Evolutionary conservation across 2,888 invertebrate species (phyloP), one percentile per base, ranked within the genome.

Genomic region (Folsomia manolachei): DNA sequence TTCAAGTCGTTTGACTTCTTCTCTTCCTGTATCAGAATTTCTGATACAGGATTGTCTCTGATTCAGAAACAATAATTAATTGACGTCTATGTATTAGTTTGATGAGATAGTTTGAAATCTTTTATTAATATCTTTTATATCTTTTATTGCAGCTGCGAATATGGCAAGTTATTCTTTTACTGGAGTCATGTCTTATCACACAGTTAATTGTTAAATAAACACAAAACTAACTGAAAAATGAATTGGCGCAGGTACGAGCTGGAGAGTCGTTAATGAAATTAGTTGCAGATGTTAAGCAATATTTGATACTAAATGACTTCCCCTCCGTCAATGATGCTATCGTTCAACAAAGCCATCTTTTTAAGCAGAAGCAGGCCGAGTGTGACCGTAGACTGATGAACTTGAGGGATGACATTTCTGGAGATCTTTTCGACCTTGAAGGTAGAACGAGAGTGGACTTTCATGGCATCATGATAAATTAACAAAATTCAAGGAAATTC

Each of bases 281-380:
- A 27, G 96, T 97, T 0, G 95, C 97, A 0, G 97, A 98, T 83
- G 94, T 99, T 76, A 98, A 98, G 83, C 97, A 99, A 83, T 99
- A 97, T 84, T 86, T 98, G 62, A 97, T 98, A 82, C 87, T 99
- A 23, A 98, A 98, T 84, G 98, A 99, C 85, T 99, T 99, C 83
- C 96, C 96, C 62, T 96, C 97, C 1, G 95, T 98, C 0, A 98
- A 98, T 84, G 96, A 97, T 83, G 94, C 97, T 0, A 97, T 98
- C 77, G 91, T 93, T n/a, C 91, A 93, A 80, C 96, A 95, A 83
- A 94, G 94, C 0, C 92, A 93, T 83, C 84, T 95, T 14, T 95
- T 94, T 83, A 89, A 94, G 71, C 91, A 92, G 0, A 94, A 94
- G 82, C 95, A 96, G 86, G 90, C 90, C 63, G 95, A 95, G 83